Percentiles rank a stretch among this genome's conserved stretches.
Evolutionary conservation across 1,140 invertebrate genomes (phyloP).

Genomic region (Samia ricini): DNA sequence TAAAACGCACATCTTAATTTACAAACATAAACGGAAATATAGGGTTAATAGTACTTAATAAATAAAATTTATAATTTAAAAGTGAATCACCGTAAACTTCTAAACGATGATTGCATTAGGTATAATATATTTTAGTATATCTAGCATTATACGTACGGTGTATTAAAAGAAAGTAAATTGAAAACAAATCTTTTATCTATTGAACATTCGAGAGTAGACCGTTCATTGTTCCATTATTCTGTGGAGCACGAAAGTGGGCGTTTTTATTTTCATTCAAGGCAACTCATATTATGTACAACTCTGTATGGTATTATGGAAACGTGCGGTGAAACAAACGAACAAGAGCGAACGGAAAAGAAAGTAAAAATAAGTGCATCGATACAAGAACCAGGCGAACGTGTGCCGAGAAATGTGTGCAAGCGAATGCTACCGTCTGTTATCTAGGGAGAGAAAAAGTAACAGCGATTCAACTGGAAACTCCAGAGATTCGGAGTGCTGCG

Average conservation of each 20-base stretch:
- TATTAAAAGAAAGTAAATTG: conserved; percentile 1
- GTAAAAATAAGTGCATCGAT: conserved; percentile 74
- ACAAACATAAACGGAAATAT: no score
- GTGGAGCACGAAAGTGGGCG: conserved; percentile 21
- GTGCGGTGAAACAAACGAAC: conserved; percentile 44
- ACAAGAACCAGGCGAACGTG: conserved; percentile 64
- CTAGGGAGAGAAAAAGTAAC: conserved; percentile 65
- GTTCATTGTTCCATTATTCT: not conserved
- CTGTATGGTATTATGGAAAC: conserved; percentile 22
- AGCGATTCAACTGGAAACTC: conserved; percentile 54
- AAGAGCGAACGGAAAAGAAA: conserved; percentile 75
- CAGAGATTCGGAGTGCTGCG: conserved; percentile 46
- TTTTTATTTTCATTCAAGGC: conserved; percentile 31
- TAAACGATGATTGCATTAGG: no score
- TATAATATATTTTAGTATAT: no score
- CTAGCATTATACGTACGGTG: not conserved
- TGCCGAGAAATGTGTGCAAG: conserved; percentile 57
- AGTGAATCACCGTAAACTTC: no score
- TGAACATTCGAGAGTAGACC: not conserved
- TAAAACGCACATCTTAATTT: no score
- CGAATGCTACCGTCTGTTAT: conserved; percentile 50
- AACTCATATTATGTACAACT: conserved; percentile 2
- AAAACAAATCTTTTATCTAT: not conserved
- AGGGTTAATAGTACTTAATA: no score
- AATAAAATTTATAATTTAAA: no score